These are phyloP conservation scores for Drosophila funebris DNA, from an alignment of 1,140 invertebrate species.

Conservation along the genomic window DNA sequence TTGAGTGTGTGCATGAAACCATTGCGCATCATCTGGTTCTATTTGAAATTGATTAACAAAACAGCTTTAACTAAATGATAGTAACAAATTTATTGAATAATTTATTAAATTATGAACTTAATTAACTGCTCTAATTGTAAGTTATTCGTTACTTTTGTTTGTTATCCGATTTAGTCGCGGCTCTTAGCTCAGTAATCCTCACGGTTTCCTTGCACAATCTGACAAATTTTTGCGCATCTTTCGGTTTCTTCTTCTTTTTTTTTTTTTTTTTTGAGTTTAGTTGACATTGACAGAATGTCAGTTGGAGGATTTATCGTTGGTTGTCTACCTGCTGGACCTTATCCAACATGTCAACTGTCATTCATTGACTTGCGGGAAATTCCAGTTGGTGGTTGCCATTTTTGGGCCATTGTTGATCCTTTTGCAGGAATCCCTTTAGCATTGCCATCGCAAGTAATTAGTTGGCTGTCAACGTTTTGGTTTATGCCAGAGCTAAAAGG, in stretches of 20 bases:
- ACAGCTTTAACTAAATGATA: no score
- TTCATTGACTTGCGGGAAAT: slow-evolving; percentile 45
- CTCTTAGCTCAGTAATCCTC: slow-evolving; percentile 10
- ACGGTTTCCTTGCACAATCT: slow-evolving; percentile 12
- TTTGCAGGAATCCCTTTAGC: slow-evolving; percentile 45
- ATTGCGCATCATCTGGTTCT: neutral
- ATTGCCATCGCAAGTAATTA: slow-evolving; percentile 60
- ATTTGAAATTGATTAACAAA: neutral
- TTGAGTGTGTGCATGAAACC: neutral
- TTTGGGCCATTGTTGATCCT: slow-evolving; percentile 28
- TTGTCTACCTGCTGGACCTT: slow-evolving; percentile 34
- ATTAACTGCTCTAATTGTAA: no score
- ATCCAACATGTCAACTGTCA: slow-evolving; percentile 22
- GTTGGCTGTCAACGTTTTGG: slow-evolving; percentile 59
- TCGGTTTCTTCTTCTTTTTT: no score
- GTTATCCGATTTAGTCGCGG: neutral
- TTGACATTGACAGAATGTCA: slow-evolving; percentile 60
- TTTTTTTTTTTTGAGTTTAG: slow-evolving; percentile 17
- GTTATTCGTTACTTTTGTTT: no score
- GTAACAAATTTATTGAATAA: no score
- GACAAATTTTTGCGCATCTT: slow-evolving; percentile 15
- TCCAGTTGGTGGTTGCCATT: slow-evolving; percentile 22
- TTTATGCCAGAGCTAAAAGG: slow-evolving; percentile 47
- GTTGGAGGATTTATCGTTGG: slow-evolving; percentile 35
- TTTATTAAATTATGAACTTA: neutral